A percentile compares a stretch with the other conserved stretches of the same genome.
Conservation (phyloP, 2,888 invertebrate genomes). For the Acanthosepion esculentum region DNA sequence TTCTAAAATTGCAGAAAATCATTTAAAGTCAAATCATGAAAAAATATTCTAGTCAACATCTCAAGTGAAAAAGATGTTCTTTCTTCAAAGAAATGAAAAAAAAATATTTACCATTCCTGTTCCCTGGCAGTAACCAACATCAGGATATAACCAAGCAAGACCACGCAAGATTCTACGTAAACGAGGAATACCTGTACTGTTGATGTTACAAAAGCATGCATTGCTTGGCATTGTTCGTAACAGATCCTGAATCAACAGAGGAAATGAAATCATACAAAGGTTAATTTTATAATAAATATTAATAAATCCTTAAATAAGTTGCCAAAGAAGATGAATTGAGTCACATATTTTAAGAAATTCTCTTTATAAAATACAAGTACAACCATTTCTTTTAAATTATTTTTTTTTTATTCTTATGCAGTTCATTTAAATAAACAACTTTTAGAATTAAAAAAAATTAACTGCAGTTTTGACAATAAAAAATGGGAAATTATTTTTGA, state of each 20-base stretch:
- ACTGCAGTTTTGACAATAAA: too few species aligned
- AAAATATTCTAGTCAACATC: background rate
- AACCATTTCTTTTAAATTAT: too few species aligned
- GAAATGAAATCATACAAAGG: background rate
- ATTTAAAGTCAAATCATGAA: background rate
- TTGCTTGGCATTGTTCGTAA: constrained; percentile 96
- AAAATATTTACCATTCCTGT: constrained; percentile 80
- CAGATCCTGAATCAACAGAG: constrained; percentile 80
- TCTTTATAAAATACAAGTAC: too few species aligned
- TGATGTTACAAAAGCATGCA: constrained; percentile 93
- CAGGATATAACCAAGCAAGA: constrained; percentile 93
- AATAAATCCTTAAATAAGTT: too few species aligned
- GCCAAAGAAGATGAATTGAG: too few species aligned
- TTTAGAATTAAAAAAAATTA: too few species aligned
- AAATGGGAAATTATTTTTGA: too few species aligned
- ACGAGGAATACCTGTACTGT: constrained; percentile 91
- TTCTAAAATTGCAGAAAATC: background rate
- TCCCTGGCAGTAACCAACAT: constrained; percentile 76
- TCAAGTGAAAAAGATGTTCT: background rate
- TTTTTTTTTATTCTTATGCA: too few species aligned
- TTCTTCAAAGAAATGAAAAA: background rate
- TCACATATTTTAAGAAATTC: too few species aligned
- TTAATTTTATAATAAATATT: background rate
- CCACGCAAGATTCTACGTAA: constrained; percentile 91
- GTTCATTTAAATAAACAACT: too few species aligned